Evolutionary conservation across 2,797 vertebrate genomes (phyloP), one percentile per base, ranked within the genome.

Genomic region (Emydoidea blandingii): DNA sequence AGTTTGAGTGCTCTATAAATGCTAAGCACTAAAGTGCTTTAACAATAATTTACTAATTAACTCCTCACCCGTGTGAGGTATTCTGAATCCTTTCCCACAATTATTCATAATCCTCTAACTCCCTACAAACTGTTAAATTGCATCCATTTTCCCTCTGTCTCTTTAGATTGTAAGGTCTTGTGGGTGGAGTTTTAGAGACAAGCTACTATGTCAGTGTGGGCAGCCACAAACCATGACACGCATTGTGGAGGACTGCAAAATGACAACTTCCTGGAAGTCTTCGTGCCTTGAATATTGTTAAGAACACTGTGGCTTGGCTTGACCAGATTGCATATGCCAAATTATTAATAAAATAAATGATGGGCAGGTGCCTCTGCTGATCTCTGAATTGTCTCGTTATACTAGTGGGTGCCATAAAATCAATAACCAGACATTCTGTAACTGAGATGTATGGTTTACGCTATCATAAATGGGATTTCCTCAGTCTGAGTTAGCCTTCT

Each of bases 1-100:
- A 6, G 6, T 7, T 23, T 10, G 1, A 0, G 2, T 7, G 1
- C 0, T 11, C 4, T 0, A 79, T 37, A 9, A 6, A 18, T 49
- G 65, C 34, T 37, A 62, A 9, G 16, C 8, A 85, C 10, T 50
- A 6, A 18, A 6, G 3, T 1, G 14, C 27, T 82, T 1, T 6
- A 4, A 0, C 0, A 6, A 3, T 1, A 1, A 72, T 37, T 41
- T 41, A 72, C 68, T 72, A 41, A 72, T 72, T 72, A 72, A 68
- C 65, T 68, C 19, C 68, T 72, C 21, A 21, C 37, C n/a, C 21
- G 6, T 41, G 37, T 72, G 68, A 41, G n/a, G 10, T 37, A 41
- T 23, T 41, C n/a, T 72, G 10, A 41, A 23, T 41, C 68, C 21
- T 72, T 72, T 72, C 68, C 37, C 37, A 72, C 37, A 12, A 23